Evolutionary conservation across 2,797 vertebrate species (phyloP).

Genomic region (Phalanger gymnotis): DNA sequence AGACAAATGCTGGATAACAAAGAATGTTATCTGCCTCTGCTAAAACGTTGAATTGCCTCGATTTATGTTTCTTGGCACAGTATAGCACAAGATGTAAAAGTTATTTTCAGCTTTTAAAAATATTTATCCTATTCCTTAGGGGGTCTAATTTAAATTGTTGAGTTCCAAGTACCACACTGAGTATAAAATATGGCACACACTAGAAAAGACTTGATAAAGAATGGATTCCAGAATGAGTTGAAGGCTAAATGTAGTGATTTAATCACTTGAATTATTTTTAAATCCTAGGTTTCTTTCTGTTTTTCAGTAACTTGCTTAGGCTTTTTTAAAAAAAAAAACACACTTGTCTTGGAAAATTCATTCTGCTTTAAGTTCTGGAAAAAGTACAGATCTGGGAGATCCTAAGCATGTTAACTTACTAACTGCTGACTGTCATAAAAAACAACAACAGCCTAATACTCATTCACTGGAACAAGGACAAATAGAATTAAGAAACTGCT

Average conservation of each 20-base stretch:
- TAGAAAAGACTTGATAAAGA: slow-evolving; percentile 54
- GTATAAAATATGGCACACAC: slow-evolving; percentile 59
- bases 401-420: slow-evolving; percentile 59
- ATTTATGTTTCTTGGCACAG: slow-evolving; percentile 37
- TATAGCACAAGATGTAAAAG: slow-evolving; percentile 42
- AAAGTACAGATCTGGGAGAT: slow-evolving; percentile 54
- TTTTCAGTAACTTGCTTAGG: slow-evolving; percentile 51
- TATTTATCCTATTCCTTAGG: slow-evolving; percentile 50
- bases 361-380: slow-evolving; percentile 57
- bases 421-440: slow-evolving; percentile 53
- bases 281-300: slow-evolving; percentile 35
- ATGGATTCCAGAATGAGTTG: slow-evolving; percentile 42
- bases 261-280: slow-evolving; percentile 52
- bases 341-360: slow-evolving; percentile 29
- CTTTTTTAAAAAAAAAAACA: slow-evolving; percentile 25
- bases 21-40: neutral
- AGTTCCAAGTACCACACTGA: slow-evolving; percentile 36
- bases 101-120: slow-evolving; percentile 46
- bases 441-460: slow-evolving; percentile 52
- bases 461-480: slow-evolving; percentile 70
- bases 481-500: slow-evolving; percentile 64
- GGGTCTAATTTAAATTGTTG: slow-evolving; percentile 60
- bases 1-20: neutral
- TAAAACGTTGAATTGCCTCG: slow-evolving; percentile 51
- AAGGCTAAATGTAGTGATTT: slow-evolving; percentile 19